These are phyloP conservation scores for Melanocharis versteri DNA, from an alignment of 2,113 vertebrate genomes.

Conservation along the genomic window DNA sequence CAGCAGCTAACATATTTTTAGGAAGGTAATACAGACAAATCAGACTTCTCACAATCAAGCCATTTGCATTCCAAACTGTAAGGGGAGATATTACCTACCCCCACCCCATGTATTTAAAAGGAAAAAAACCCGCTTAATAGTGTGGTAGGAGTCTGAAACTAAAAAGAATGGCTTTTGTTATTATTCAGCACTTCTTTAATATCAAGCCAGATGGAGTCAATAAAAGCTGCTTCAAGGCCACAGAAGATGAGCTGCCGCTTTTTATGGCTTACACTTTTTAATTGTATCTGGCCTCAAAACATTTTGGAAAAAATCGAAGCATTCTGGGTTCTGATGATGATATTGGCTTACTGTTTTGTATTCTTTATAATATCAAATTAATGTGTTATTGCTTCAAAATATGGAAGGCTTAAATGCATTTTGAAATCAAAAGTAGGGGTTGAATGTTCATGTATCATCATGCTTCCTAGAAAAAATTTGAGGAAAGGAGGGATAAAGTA, in stretches of 20 bases:
- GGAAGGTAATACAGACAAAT: neutral
- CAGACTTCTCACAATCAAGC: neutral
- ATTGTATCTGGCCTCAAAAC: neutral
- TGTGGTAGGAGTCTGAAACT: neutral
- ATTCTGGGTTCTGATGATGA: neutral
- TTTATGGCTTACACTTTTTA: neutral
- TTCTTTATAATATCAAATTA: neutral
- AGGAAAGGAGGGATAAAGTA: neutral
- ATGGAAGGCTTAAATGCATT: neutral
- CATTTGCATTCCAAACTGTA: neutral
- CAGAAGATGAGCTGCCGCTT: neutral
- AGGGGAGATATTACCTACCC: neutral
- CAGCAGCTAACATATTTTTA: neutral
- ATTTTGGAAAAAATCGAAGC: neutral
- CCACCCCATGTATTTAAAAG: too few species aligned
- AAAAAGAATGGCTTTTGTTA: neutral
- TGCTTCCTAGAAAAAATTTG: neutral
- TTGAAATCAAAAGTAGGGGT: neutral
- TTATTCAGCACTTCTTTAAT: neutral
- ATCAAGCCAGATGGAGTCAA: neutral
- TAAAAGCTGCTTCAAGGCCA: neutral
- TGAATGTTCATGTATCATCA: neutral
- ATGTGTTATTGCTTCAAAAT: neutral
- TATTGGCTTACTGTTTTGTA: neutral
- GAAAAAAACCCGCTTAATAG: neutral